Evolutionary conservation across 2,888 invertebrate genomes (phyloP), one percentile per base, ranked within the genome.

Genomic region (Metellina segmentata): DNA sequence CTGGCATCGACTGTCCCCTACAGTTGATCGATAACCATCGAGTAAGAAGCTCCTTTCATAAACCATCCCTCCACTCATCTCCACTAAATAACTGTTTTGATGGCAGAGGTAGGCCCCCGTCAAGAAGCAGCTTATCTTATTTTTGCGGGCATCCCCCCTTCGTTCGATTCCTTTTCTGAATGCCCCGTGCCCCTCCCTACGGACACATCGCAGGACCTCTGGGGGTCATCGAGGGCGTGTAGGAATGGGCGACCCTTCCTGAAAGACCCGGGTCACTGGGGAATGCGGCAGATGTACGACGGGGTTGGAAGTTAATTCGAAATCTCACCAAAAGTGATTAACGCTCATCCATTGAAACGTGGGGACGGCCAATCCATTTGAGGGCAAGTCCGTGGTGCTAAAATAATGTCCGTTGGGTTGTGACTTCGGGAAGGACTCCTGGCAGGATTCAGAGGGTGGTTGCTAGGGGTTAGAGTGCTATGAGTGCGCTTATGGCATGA

Each of bases 261-360:
- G 16, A 19, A 19, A 34, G 34, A 34, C 34, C 34, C 71, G 51
- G 88, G 81, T 75, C 81, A 81, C 75, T 20, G 34, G 71, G 81
- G 87, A 86, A 87, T 53, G n/a, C 6, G 74, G 78, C 78, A 83
- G 83, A 83, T 78, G 83, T 79, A 72, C 89, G 72, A 72, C 83
- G 79, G 34, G 53, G 85, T 69, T 85, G 52, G 72, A 16, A 90
- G 79, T 85, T 85, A 79, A 85, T 90, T 90, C 85, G 34, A 71
- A 79, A 72, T 52, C 34, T 19, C 11, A 20, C 52, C 70, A 82
- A 51, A 72, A 61, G 89, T 77, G 89, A 89, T 89, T 71, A 89
- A 89, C 82, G 89, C 19, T 9, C 20, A 61, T 6, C 77, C 48
- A 89, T 82, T 77, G 89, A 77, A 83, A 77, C 77, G 85, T 11